A percentile compares a stretch with the other conserved stretches of the same genome.
These are phyloP conservation scores for Nylanderia fulva DNA, from an alignment of 1,140 invertebrate genomes.

Conservation along the genomic window DNA sequence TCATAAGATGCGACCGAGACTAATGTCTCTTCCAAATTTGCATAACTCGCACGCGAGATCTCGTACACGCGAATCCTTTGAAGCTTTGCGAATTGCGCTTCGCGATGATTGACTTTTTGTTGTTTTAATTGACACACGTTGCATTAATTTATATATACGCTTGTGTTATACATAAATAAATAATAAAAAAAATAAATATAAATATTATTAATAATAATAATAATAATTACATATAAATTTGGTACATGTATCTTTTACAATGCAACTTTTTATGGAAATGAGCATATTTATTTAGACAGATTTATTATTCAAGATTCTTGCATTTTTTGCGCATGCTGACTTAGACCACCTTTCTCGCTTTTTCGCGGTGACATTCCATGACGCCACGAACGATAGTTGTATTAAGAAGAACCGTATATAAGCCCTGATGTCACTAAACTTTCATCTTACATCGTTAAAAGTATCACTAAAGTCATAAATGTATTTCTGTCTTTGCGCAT, in stretches of 20 bases:
- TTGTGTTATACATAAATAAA: too few relatives aligned
- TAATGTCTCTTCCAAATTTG: conserved; percentile 12
- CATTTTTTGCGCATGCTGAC: conserved; percentile 3
- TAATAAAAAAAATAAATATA: too few relatives aligned
- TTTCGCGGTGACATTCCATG: conserved; percentile 24
- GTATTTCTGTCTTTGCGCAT: not conserved
- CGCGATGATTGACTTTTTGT: not conserved
- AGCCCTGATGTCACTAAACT: not conserved
- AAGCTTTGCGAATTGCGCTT: not conserved
- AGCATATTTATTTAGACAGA: not conserved
- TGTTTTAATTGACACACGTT: not conserved
- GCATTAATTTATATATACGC: not conserved
- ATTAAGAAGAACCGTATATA: not conserved
- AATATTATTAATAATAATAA: too few relatives aligned
- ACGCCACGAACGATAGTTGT: not conserved
- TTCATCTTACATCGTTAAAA: conserved; percentile 23
- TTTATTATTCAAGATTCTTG: conserved; percentile 28
- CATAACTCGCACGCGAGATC: not conserved
- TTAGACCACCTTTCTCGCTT: conserved; percentile 17
- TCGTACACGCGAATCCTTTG: not conserved
- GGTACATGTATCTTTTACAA: not conserved
- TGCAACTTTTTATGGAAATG: not conserved
- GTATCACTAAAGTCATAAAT: conserved; percentile 3
- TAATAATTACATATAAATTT: too few relatives aligned
- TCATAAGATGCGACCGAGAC: not conserved